Evolutionary conservation across 37 sponge, comb jelly and placozoan genomes (phyloP).

Genomic region (Crambe crambe): DNA sequence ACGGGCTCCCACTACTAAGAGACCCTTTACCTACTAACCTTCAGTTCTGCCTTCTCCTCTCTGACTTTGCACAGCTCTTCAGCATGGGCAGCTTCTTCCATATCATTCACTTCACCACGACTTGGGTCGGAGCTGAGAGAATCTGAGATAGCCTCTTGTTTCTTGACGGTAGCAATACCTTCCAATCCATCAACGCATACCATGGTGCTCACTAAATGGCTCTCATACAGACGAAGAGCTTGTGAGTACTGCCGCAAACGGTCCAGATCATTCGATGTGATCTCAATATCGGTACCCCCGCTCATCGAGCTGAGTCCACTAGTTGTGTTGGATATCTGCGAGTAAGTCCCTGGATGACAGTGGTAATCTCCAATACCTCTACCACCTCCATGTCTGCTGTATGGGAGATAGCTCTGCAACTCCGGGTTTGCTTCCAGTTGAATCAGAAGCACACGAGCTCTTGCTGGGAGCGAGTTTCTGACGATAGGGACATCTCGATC

Average conservation of each 20-base stretch:
- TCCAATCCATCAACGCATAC: conserved; percentile 43
- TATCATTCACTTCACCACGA: conserved; percentile 34
- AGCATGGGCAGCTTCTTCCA: conserved; percentile 68
- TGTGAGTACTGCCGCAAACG: conserved; percentile 51
- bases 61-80: conserved; percentile 77
- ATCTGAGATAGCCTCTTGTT: conserved; percentile 25
- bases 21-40: too few relatives aligned
- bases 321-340: conserved; percentile 71
- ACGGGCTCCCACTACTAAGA: too few relatives aligned
- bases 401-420: conserved; percentile 36
- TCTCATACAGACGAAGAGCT: conserved; percentile 33
- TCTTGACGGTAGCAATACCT: conserved; percentile 43
- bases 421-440: conserved; percentile 37
- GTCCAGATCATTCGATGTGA: conserved; percentile 52
- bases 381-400: background rate
- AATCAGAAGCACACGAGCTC: conserved; percentile 32
- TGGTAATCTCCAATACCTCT: background rate
- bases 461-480: background rate
- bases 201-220: conserved; percentile 39
- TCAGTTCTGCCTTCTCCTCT: conserved; percentile 84
- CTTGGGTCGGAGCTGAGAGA: background rate
- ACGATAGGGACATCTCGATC: conserved; percentile 7
- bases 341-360: conserved; percentile 10
- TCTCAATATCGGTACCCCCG: conserved; percentile 54
- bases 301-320: conserved; percentile 75